Percentiles rank a stretch among this genome's conserved stretches.
These are phyloP conservation scores for Octonoba sinensis DNA, from an alignment of 2,888 invertebrate species.

Conservation along the genomic window DNA sequence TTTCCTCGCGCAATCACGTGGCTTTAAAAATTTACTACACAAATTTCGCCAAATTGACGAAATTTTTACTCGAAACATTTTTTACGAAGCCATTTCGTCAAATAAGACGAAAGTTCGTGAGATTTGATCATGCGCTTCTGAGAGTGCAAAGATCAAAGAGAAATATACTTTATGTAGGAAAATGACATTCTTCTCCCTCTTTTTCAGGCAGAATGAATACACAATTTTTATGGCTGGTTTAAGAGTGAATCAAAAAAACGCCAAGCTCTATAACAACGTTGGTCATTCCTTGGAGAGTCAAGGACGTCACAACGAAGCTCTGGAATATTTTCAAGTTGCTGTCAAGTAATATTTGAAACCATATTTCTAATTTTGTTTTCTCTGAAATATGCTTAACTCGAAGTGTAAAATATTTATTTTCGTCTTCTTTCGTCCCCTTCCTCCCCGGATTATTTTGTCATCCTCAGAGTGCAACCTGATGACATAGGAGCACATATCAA, in stretches of 20 bases:
- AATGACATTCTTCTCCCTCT: neutral
- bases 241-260: slow-evolving; percentile 85
- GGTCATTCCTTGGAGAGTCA: slow-evolving; percentile 93
- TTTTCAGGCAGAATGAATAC: slow-evolving; percentile 82
- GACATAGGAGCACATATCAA: slow-evolving; percentile 83
- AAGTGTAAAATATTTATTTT: neutral
- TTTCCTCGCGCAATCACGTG: too few species aligned
- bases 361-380: neutral
- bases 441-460: neutral
- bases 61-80: too few species aligned
- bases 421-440: neutral
- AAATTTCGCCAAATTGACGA: too few species aligned
- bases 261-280: slow-evolving; percentile 96
- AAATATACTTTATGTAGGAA: too few species aligned
- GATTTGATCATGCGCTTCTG: too few species aligned
- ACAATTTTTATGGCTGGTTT: slow-evolving; percentile 94
- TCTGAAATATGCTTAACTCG: too few species aligned
- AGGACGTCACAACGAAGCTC: slow-evolving; percentile 80
- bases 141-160: too few species aligned
- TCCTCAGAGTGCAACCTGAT: slow-evolving; percentile 81
- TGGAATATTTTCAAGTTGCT: slow-evolving; percentile 91
- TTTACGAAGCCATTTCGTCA: too few species aligned
- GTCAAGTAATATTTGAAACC: slow-evolving; percentile 73
- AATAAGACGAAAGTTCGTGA: too few species aligned
- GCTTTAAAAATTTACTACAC: too few species aligned